Conservation (phyloP, 1,140 invertebrate species). For the Cydia fagiglandana region DNA sequence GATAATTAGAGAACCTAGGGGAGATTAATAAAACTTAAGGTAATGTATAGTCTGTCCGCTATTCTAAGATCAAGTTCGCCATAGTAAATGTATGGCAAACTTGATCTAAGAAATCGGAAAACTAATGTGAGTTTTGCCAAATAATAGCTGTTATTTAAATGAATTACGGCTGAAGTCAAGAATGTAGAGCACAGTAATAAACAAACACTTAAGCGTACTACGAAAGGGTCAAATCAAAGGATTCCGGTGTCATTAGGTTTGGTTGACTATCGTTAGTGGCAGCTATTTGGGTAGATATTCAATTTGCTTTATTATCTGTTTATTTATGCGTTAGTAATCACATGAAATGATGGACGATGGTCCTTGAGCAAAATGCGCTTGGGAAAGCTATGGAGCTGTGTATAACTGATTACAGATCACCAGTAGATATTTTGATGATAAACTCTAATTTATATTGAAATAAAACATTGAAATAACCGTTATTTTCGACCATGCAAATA, state of each 20-base stretch:
- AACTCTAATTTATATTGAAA: neutral
- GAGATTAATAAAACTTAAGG: no score
- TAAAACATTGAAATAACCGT: neutral
- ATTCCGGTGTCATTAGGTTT: constrained; percentile 64
- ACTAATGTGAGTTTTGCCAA: no score
- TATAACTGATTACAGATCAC: neutral
- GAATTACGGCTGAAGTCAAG: neutral
- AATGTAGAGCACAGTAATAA: constrained; percentile 12
- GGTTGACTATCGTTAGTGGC: constrained; percentile 42
- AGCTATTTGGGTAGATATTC: constrained; percentile 65
- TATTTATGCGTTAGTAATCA: constrained; percentile 70
- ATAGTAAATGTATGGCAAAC: no score
- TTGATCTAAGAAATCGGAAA: no score
- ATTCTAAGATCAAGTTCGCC: no score
- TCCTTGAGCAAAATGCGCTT: constrained; percentile 45
- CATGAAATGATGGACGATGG: constrained; percentile 62
- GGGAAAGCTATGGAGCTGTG: constrained; percentile 42
- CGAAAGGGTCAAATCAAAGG: constrained; percentile 51
- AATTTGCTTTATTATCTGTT: constrained; percentile 78
- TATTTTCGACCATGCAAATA: neutral
- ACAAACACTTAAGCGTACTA: constrained; percentile 38
- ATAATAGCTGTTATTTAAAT: neutral
- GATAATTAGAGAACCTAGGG: no score
- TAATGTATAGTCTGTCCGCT: no score
- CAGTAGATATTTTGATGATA: neutral